phyloP scores from a whole-genome alignment of 2,888 invertebrate species.

The Acrobasis repandana region DNA sequence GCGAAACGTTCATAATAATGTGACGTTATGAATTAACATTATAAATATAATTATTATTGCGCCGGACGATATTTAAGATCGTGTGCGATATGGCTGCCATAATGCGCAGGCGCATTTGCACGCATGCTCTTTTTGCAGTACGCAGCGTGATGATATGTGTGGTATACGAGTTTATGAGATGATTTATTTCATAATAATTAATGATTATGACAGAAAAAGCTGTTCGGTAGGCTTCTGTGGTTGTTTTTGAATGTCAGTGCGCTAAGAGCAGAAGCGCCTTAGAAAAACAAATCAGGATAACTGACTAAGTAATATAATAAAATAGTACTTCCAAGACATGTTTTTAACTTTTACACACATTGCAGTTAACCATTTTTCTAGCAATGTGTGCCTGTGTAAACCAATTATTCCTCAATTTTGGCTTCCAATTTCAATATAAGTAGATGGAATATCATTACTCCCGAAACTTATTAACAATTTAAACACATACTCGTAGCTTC shows the following conservation, averaged over 20 bases:
- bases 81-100: constrained; percentile 17
- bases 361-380: no score
- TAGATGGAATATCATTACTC: no score
- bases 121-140: constrained; percentile 14
- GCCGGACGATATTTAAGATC: constrained; percentile 1
- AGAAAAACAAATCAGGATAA: no score
- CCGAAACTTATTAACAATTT: no score
- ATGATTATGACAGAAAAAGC: background rate
- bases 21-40: background rate
- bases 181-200: constrained; percentile 16
- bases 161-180: constrained; percentile 4
- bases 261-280: background rate
- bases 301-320: no score
- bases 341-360: no score
- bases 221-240: background rate
- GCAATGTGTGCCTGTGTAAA: no score
- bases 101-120: constrained; percentile 14
- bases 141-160: constrained; percentile 4
- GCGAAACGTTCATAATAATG: background rate
- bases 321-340: no score
- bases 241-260: background rate
- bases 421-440: no score
- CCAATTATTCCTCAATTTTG: no score
- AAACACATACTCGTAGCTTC: no score
- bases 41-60: constrained; percentile 13